Base-by-base conservation (phyloP, 2,113 vertebrate genomes). In the Haliaeetus leucogaster region DNA sequence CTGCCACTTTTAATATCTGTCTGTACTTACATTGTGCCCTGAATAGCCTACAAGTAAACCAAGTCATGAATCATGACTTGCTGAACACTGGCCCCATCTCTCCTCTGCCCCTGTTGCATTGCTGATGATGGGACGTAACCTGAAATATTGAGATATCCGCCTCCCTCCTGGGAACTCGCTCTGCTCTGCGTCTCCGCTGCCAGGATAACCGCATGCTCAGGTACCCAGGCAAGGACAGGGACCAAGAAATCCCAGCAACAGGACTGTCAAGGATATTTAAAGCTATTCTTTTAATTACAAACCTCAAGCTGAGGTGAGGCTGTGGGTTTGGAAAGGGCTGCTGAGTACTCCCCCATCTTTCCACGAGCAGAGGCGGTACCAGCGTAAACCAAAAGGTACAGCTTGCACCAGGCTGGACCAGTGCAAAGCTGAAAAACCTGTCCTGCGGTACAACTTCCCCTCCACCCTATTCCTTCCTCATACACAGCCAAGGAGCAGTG, bases 141-240 rank as follows among this genome's bases (percentile, higher is more conserved):
- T 12, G 45, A 40, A 52, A n/a, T 36, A 22, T 0, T 0, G 27
- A 40, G 9, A 13, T 17, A 9, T 0, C 25, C 1, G 3, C 9
- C 25, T 14, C 13, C 30, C 65, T 73, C 55, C 86, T 34, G 38
- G 50, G n/a, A 85, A 42, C 19, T 43, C 0, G 0, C 55, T 38
- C 72, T 14, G 0, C 55, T 38, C 72, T 14, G 9, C 16, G 1
- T 13, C 76, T 45, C 72, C 2, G 1, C 22, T 36, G 19, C 2
- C 5, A 40, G 68, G 14, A 21, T 18, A 81, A 67, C n/a, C 32
- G 8, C 2, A 1, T 13, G 8, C 29, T n/a, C 1, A 0, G 10
- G 50, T 52, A 43, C 13, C 0, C 1, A 40, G 25, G 63, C 21
- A 32, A 52, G 32, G 19, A 38, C 6, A 32, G 3, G 19, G 20